Evolutionary conservation across 2,113 vertebrate genomes (phyloP).

Genomic region (Furnarius figulus): DNA sequence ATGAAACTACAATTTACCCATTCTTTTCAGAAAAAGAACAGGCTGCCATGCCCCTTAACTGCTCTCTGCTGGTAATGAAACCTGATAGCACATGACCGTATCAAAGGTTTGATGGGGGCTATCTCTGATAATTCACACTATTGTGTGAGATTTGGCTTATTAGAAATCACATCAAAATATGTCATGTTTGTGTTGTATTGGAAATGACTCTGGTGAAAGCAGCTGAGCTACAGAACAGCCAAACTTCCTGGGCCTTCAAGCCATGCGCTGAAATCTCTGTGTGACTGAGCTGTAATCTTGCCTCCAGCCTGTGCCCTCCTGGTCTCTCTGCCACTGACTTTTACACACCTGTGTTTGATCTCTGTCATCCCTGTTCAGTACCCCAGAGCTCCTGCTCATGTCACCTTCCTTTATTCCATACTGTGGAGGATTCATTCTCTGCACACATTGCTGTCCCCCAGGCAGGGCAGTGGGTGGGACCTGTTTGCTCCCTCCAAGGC

Average conservation of each 20-base stretch:
- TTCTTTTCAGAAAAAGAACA: background rate
- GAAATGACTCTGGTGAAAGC: background rate
- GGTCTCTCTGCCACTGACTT: background rate
- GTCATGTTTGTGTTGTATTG: background rate
- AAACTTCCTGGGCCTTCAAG: background rate
- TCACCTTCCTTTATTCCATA: background rate
- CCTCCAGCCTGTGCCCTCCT: background rate
- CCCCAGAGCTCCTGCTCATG: background rate
- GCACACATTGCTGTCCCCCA: accelerated
- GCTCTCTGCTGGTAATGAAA: background rate
- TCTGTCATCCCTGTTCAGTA: background rate
- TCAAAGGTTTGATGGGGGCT: background rate
- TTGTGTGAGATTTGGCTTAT: background rate
- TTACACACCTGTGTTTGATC: background rate
- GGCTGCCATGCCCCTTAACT: background rate
- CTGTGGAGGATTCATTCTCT: background rate
- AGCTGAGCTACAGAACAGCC: background rate
- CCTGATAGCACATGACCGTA: background rate
- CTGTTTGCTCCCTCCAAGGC: background rate
- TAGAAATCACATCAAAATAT: background rate
- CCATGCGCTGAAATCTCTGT: background rate
- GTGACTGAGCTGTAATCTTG: background rate
- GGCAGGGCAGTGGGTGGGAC: background rate
- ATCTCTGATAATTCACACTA: background rate
- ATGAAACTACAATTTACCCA: background rate